Percentiles rank a stretch among this genome's conserved stretches.
phyloP scores from a whole-genome alignment of 2,113 vertebrate species.

The Solea solea region DNA sequence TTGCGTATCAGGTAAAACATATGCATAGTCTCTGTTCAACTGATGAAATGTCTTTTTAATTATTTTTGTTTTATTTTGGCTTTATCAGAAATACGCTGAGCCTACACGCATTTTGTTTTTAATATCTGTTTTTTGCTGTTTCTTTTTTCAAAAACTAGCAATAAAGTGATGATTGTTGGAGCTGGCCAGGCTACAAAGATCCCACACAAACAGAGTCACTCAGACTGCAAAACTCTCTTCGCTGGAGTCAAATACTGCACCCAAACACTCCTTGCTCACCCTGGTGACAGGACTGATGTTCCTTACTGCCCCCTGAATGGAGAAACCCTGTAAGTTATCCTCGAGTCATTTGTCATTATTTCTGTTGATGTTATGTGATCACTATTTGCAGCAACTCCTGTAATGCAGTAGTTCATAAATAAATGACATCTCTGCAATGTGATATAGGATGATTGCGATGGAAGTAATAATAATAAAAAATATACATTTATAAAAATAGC shows the following conservation, averaged over 20 bases:
- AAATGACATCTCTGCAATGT: no score
- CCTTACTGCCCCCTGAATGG: constrained; percentile 86
- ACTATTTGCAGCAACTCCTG: background rate
- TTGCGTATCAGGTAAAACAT: constrained; percentile 83
- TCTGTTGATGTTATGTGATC: no score
- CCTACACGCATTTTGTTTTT: no score
- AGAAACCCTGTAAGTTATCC: constrained; percentile 80
- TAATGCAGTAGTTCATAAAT: no score
- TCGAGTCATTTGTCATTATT: background rate
- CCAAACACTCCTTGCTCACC: constrained; percentile 60
- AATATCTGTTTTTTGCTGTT: background rate
- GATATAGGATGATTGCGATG: no score
- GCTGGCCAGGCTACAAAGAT: constrained; percentile 74
- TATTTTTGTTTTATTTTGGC: background rate
- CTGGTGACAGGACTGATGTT: constrained; percentile 62
- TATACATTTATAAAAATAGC: no score
- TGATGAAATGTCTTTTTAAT: constrained; percentile 1
- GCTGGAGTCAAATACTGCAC: constrained; percentile 84
- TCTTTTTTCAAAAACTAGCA: constrained; percentile 74
- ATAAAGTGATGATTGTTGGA: constrained; percentile 82
- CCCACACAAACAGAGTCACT: constrained; percentile 53
- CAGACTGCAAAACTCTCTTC: constrained; percentile 81
- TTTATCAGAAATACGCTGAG: no score
- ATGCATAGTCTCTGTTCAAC: background rate
- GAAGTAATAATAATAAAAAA: no score